A percentile compares a stretch with the other conserved stretches of the same genome.
Conservation (phyloP, 2,113 vertebrate species). For the Hemicordylus capensis region DNA sequence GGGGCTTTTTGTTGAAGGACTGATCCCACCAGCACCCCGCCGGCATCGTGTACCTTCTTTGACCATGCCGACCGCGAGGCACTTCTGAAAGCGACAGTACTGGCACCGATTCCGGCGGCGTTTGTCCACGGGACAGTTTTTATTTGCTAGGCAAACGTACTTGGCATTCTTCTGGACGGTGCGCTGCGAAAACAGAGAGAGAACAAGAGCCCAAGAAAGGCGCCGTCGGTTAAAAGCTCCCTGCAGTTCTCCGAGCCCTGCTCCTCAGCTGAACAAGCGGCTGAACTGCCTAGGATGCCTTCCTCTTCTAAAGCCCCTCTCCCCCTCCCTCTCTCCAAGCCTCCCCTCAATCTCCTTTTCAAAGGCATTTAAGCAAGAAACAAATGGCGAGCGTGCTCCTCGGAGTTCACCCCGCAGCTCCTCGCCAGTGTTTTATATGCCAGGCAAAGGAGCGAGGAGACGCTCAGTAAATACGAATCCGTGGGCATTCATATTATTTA, state of each 20-base stretch:
- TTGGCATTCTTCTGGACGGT: conserved; percentile 99
- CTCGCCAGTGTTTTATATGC: conserved; percentile 83
- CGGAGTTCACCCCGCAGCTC: conserved; percentile 76
- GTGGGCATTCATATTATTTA: conserved; percentile 95
- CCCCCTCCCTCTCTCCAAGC: neutral
- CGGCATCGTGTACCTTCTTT: conserved; percentile 88
- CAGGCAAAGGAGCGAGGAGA: conserved; percentile 79
- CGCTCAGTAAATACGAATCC: conserved; percentile 91
- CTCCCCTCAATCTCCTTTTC: conserved; percentile 21
- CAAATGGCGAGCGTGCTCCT: conserved; percentile 79
- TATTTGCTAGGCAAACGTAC: conserved; percentile 98
- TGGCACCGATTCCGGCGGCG: conserved; percentile 94
- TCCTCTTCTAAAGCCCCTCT: neutral
- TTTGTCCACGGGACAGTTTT: conserved; percentile 98
- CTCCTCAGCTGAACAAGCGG: conserved; percentile 26
- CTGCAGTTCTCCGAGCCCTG: conserved; percentile 36
- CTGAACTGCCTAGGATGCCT: neutral
- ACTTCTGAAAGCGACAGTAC: conserved; percentile 97
- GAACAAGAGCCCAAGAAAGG: neutral
- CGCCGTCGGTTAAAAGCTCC: neutral
- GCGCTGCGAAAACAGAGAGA: conserved; percentile 77
- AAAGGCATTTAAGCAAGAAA: conserved; percentile 74
- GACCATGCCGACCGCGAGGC: conserved; percentile 97
- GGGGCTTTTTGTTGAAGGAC: neutral
- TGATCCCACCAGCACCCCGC: neutral